phyloP scores from a whole-genome alignment of 2,113 vertebrate genomes.

The Phaethon lepturus region DNA sequence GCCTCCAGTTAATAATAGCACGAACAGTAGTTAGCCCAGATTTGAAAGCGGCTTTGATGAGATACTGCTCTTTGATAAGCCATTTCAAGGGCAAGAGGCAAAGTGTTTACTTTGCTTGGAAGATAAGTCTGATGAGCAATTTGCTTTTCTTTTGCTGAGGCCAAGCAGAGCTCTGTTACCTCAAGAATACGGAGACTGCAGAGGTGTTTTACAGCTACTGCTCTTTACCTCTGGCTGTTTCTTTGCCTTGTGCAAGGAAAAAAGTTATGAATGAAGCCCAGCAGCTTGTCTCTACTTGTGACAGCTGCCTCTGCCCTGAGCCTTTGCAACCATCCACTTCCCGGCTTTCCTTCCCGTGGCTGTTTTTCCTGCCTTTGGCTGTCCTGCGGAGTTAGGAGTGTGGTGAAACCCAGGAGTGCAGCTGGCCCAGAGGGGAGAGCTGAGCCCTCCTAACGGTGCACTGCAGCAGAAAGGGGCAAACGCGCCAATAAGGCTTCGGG shows the following conservation, averaged over 20 bases:
- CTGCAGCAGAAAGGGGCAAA: background rate
- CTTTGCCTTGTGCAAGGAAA: background rate
- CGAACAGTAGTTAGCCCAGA: background rate
- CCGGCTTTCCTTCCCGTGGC: background rate
- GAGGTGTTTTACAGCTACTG: background rate
- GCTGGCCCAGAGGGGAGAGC: background rate
- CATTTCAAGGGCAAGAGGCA: background rate
- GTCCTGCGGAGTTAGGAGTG: background rate
- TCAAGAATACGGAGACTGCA: background rate
- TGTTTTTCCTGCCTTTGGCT: background rate
- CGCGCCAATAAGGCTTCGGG: fast-evolving
- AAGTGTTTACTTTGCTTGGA: background rate
- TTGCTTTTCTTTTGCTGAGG: background rate
- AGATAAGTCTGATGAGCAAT: background rate
- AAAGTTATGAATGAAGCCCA: background rate
- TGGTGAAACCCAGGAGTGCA: background rate
- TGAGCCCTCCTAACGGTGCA: background rate
- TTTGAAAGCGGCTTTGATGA: constrained; percentile 2
- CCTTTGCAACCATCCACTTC: background rate
- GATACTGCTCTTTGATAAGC: background rate
- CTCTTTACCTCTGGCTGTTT: background rate
- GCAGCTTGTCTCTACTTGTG: background rate
- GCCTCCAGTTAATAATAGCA: background rate
- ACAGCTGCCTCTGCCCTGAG: background rate
- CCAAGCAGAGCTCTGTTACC: background rate